Percentiles rank a stretch among this genome's conserved stretches.
These are phyloP conservation scores for Caradrina kadenii DNA, from an alignment of 2,888 invertebrate genomes.

Conservation along the genomic window DNA sequence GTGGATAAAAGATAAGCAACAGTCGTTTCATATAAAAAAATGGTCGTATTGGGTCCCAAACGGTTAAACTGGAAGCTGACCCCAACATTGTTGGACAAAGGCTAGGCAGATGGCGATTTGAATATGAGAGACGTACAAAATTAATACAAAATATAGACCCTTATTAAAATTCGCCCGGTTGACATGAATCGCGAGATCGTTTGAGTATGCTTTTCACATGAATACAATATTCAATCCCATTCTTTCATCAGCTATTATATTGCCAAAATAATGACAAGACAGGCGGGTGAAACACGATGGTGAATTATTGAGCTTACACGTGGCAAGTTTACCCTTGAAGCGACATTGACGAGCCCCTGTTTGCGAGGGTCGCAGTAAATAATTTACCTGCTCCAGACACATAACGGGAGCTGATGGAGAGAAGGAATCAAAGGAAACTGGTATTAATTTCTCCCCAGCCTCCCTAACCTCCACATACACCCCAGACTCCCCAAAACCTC, in stretches of 20 bases:
- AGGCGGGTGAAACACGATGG: too few species aligned
- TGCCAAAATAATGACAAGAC: conserved; percentile 1
- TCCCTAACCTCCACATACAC: too few species aligned
- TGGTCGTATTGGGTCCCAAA: too few species aligned
- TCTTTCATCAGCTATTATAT: conserved; percentile 3
- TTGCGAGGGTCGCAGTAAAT: neutral
- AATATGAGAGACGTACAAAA: neutral
- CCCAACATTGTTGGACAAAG: too few species aligned
- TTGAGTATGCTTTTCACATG: neutral
- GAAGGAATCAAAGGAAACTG: neutral
- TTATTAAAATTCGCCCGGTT: neutral
- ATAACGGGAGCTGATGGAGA: neutral
- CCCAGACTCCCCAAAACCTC: neutral
- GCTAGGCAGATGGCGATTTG: neutral
- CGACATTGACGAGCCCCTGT: neutral
- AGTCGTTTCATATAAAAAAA: too few species aligned
- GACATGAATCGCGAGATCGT: neutral
- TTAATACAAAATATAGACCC: neutral
- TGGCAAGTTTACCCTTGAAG: conserved; percentile 18
- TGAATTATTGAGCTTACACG: conserved; percentile 6
- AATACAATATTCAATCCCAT: conserved; percentile 6
- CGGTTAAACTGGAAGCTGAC: too few species aligned
- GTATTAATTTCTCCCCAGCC: conserved; percentile 1
- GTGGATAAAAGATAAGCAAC: too few species aligned
- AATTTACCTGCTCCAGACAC: conserved; percentile 14